Evolutionary conservation across 2,113 vertebrate genomes (phyloP), one percentile per base, ranked within the genome.

Genomic region (Lathamus discolor): DNA sequence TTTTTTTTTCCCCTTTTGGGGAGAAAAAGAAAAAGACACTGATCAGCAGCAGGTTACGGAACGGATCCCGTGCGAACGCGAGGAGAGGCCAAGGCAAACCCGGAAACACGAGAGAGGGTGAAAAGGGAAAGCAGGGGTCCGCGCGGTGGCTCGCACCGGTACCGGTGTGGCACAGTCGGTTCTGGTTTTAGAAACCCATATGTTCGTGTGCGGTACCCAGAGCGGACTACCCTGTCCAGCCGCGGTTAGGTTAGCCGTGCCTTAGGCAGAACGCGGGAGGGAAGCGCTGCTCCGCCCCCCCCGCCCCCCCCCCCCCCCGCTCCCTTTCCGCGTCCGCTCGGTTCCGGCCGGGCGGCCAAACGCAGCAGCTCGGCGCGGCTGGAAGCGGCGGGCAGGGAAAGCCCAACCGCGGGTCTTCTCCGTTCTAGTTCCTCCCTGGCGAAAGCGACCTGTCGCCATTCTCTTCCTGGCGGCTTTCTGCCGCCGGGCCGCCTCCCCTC

Each of bases 151-250:
- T 23, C 2, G 43, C 19, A 24, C 4, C 31, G 1, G 7, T 3
- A 14, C 46, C 6, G 10, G 27, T 0, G 37, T 9, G 54, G 6
- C 46, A 18, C 70, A 7, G 52, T 3, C 15, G 4, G 28, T 11
- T 35, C 46, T 7, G 37, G 5, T 23, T 16, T 9, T 35, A 18
- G 2, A 19, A 7, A 5, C 0, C 33, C 19, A 17, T 0, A 11
- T 5, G 1, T 17, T 67, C n/a, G 4, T 3, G 4, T 4, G 7
- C 0, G n/a, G 55, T 19, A 19, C 11, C 1, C 0, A 9, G 12
- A 13, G 3, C 4, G 0, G 76, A 31, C 62, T 1, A 37, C 3
- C 19, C 0, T 2, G 43, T 2, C 7, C 17, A 11, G 55, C 41
- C 17, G 17, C 0, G 13, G 49, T 43, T 59, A n/a, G 37, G 37